phyloP scores from a whole-genome alignment of 2,888 invertebrate genomes.

The Poecilobothrus nobilitatus region DNA sequence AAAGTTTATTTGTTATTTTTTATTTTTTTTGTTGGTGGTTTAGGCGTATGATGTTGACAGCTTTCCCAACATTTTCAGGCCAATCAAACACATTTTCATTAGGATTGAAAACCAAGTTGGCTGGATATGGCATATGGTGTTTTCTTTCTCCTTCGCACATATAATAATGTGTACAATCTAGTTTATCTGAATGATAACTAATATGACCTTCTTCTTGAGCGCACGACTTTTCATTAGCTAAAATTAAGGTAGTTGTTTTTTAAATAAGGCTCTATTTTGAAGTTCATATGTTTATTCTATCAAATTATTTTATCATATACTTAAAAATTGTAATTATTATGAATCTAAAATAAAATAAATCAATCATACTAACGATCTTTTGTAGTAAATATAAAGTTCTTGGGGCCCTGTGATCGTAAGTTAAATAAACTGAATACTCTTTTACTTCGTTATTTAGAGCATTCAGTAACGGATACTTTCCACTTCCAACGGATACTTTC shows the following conservation, averaged over 20 bases:
- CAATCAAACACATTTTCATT: constrained; percentile 93
- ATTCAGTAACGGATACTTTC: constrained; percentile 80
- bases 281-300: no score
- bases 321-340: no score
- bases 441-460: constrained; percentile 79
- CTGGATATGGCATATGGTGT: constrained; percentile 93
- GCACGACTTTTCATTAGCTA: constrained; percentile 80
- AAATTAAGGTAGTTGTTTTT: constrained; percentile 24
- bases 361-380: constrained; percentile 68
- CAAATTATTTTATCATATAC: no score
- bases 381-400: constrained; percentile 74
- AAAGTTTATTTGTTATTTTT: background rate
- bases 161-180: constrained; percentile 88
- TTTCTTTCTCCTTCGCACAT: constrained; percentile 94
- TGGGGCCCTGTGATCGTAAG: constrained; percentile 63
- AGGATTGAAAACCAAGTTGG: constrained; percentile 83
- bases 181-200: constrained; percentile 82
- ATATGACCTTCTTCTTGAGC: constrained; percentile 94
- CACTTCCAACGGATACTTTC: constrained; percentile 59
- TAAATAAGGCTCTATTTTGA: no score
- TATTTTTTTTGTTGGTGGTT: constrained; percentile 46
- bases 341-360: no score
- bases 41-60: constrained; percentile 63
- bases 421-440: constrained; percentile 70
- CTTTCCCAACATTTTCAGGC: constrained; percentile 92